phyloP scores from a whole-genome alignment of 2,797 vertebrate genomes.

The Gymnothorax reevesii region DNA sequence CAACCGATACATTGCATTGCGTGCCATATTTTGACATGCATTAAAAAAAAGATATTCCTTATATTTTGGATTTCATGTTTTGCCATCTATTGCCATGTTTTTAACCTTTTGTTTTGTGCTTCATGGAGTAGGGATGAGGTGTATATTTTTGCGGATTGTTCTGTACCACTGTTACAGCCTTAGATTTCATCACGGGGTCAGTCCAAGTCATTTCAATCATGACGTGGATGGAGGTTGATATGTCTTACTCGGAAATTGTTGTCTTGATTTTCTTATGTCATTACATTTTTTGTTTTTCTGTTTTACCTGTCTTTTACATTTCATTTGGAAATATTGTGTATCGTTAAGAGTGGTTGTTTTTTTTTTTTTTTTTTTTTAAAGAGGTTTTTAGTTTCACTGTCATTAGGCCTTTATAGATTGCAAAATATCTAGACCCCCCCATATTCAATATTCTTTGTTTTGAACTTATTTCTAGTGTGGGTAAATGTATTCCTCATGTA shows the following conservation, averaged over 20 bases:
- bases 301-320: constrained; percentile 74
- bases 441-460: constrained; percentile 84
- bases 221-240: constrained; percentile 88
- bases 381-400: constrained; percentile 83
- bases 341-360: constrained; percentile 61
- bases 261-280: constrained; percentile 66
- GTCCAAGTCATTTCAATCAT: constrained; percentile 94
- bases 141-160: constrained; percentile 91
- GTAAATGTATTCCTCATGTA: constrained; percentile 69
- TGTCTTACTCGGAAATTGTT: constrained; percentile 77
- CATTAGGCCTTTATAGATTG: constrained; percentile 88
- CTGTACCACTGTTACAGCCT: constrained; percentile 98
- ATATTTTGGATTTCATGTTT: constrained; percentile 13
- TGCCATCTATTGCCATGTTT: constrained; percentile 3
- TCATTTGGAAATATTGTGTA: constrained; percentile 78
- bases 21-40: constrained; percentile 61
- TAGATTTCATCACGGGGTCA: constrained; percentile 94
- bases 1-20: constrained; percentile 57
- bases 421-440: constrained; percentile 75
- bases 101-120: constrained; percentile 33
- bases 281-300: constrained; percentile 59
- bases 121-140: constrained; percentile 76
- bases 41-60: constrained; percentile 14
- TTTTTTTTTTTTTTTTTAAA: constrained; percentile 52
- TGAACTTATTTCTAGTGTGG: constrained; percentile 81